Base-by-base conservation (phyloP, 1,140 invertebrate genomes). In the Brachionus calyciflorus region DNA sequence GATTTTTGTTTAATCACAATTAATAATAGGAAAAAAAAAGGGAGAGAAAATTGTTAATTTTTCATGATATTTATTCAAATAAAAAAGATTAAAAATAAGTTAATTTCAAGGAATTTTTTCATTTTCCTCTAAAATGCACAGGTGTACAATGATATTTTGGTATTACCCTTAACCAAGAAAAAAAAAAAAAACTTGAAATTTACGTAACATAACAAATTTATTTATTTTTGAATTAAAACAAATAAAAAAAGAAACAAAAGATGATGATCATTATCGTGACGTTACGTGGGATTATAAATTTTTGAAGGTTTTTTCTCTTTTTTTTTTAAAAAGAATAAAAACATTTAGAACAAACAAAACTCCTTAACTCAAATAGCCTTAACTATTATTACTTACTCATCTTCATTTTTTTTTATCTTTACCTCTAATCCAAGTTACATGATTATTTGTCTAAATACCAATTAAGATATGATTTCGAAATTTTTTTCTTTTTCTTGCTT, bases 381-480 rank as follows among this genome's bases (percentile, higher is more conserved):
- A 60, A 60, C 30, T 17, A 60, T n/a, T n/a, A 60, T 37, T 26
- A 60, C 30, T 60, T 30, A 65, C 44, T 44, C 41, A 40, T 65
- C 3, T 46, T 46, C 14, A 46, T 46, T 46, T 9, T 37, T 37
- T 37, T 5, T 37, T 5, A 5, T 3, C 33, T 37, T 37, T 9
- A 37, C 33, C 33, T 5, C 55, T 65, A 65, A 65, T 65, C 60
- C 60, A 21, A 65, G 30, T 65, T 65, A 65, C 60, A 65, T 65
- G 60, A 65, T 65, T 65, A 44, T 44, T 65, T 44, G 19, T 26
- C 37, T 65, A 65, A 65, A 65, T 65, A 65, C 60, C 60, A 65
- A 65, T 65, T 65, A 65, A 37, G 26, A 37, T 33, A 37, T 33
- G 55, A 60, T 65, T 41, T 7, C 24, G 19, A 41, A 7, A 37